A percentile compares a stretch with the other conserved stretches of the same genome.
Conservation (phyloP, 2,888 invertebrate genomes). For the Stegophylla sp. region DNA sequence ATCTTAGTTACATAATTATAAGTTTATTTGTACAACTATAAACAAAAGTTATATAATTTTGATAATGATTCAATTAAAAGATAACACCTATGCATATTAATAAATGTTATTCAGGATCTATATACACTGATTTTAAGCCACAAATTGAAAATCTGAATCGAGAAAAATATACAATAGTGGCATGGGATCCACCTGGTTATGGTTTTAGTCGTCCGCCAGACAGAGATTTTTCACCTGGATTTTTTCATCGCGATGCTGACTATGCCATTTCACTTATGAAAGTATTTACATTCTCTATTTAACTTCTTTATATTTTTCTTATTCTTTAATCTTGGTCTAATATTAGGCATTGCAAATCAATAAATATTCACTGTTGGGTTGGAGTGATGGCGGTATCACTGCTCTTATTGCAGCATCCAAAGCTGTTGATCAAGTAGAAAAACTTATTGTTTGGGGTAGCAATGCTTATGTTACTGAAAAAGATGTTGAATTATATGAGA, state of each 20-base stretch:
- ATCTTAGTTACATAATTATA: conserved; percentile 29
- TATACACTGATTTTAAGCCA: conserved; percentile 83
- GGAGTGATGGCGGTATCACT: conserved; percentile 88
- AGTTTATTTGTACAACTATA: neutral
- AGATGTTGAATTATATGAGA: conserved; percentile 72
- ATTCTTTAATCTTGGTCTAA: conserved; percentile 60
- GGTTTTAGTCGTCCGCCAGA: conserved; percentile 82
- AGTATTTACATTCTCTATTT: conserved; percentile 64
- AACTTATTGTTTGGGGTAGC: conserved; percentile 79
- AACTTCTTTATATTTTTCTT: conserved; percentile 3
- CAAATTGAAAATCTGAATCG: conserved; percentile 74
- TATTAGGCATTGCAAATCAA: conserved; percentile 71
- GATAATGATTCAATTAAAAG: no score
- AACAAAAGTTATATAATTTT: no score
- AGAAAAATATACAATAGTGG: conserved; percentile 72
- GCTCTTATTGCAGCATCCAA: conserved; percentile 79
- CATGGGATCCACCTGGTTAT: conserved; percentile 88
- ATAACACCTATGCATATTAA: neutral
- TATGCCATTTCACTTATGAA: conserved; percentile 76
- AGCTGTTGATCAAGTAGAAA: conserved; percentile 73
- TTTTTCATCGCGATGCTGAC: conserved; percentile 78
- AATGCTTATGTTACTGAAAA: conserved; percentile 77
- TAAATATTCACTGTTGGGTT: conserved; percentile 81
- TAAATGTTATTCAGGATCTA: conserved; percentile 68
- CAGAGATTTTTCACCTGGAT: conserved; percentile 74